Base-by-base conservation (phyloP, 1,140 invertebrate species). In the Homarus americanus region DNA sequence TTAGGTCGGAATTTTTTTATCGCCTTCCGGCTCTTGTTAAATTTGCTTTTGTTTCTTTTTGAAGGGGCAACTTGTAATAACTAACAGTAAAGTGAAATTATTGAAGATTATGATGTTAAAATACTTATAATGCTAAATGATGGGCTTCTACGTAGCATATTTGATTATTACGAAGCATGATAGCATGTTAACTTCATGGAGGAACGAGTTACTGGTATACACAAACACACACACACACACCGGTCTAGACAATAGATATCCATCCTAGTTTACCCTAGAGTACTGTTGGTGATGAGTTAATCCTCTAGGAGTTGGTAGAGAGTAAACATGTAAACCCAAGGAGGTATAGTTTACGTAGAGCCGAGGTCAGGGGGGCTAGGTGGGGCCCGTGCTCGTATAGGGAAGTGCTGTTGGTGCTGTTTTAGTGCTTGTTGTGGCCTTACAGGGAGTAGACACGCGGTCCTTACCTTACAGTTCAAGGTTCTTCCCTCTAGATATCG, bases 131-230 rank as follows among this genome's bases (percentile, higher is more conserved):
- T 58, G 63, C 63, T 85, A 49, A 49, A 32, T 44, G 83, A 58
- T 82, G 63, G 79, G 79, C 53, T 63, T 75, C 38, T 44, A 75
- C 44, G 28, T 73, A 82, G 87, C 78, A 73, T 44, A 82, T 82
- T 78, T 72, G 66, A 87, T 66, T 44, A 20, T 66, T 24, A 83
- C 28, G 15, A 34, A 91, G 88, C 88, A 91, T 91, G 88, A 41
- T 17, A 40, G 88, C 88, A 91, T 91, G 88, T 91, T 91, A 91
- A 91, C 88, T 91, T 91, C 88, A 91, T 91, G 88, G 84, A 20
- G 28, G 7, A 69, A n/a, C n/a, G 63, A 69, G n/a, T 28, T 28
- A n/a, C 5, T 49, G 4, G 15, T 40, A 83, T 17, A 34, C n/a
- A n/a, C n/a, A n/a, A n/a, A n/a, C n/a, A n/a, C n/a, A 40, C 36